Conservation (phyloP, 1,140 invertebrate species). For the Heliconius himera region DNA sequence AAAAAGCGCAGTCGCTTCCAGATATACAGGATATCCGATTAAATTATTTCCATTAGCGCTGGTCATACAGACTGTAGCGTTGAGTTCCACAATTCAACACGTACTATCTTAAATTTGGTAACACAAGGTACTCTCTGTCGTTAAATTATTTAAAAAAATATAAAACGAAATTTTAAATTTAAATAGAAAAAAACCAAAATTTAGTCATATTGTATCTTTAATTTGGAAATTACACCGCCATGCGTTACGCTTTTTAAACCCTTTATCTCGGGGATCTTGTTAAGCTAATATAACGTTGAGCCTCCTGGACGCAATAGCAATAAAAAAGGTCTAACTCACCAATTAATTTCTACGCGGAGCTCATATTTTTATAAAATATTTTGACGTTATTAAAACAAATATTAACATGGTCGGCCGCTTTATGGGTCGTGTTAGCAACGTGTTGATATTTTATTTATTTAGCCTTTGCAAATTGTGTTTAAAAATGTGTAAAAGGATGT, state of each 20-base stretch:
- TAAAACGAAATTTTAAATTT: not conserved
- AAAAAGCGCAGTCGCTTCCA: too few relatives aligned
- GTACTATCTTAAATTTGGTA: too few relatives aligned
- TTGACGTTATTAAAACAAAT: constrained; percentile 71
- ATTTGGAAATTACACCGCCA: constrained; percentile 69
- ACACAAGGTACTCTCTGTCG: too few relatives aligned
- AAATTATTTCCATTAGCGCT: too few relatives aligned
- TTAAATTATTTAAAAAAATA: not conserved
- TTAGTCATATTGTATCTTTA: constrained; percentile 49
- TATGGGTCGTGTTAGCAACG: constrained; percentile 58
- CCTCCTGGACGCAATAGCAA: constrained; percentile 48
- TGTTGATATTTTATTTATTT: constrained; percentile 76
- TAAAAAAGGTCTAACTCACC: constrained; percentile 66
- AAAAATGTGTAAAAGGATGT: not conserved
- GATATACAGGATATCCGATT: too few relatives aligned
- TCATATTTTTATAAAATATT: constrained; percentile 72
- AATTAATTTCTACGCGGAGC: constrained; percentile 66
- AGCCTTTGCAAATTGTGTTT: not conserved
- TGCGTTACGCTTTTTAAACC: constrained; percentile 64
- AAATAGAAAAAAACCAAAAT: not conserved
- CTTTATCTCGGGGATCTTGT: constrained; percentile 55
- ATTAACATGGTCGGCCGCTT: constrained; percentile 61
- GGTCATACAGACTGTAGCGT: too few relatives aligned
- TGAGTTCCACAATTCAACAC: too few relatives aligned
- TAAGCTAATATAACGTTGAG: constrained; percentile 58